Conservation (phyloP, 2,797 vertebrate species). For the Artibeus lituratus region DNA sequence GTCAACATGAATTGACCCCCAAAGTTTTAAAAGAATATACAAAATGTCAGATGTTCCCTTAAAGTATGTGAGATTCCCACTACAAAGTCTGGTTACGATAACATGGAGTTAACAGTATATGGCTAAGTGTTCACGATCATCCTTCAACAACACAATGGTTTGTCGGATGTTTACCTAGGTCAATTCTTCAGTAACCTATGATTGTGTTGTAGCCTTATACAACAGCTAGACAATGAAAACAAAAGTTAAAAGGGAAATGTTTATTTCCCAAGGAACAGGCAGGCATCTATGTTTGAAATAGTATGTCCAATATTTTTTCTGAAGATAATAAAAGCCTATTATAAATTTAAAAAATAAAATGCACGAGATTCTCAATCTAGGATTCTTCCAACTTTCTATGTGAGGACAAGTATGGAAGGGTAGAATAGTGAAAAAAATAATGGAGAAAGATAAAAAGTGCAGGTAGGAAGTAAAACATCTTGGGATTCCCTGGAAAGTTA, state of each 20-base stretch:
- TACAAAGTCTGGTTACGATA: background rate
- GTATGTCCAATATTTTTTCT: background rate
- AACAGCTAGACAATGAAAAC: background rate
- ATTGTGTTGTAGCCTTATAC: background rate
- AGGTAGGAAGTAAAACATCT: background rate
- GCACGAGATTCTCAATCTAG: background rate
- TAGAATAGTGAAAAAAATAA: background rate
- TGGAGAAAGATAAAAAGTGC: background rate
- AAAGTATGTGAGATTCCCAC: background rate
- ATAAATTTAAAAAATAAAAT: background rate
- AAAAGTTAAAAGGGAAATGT: background rate
- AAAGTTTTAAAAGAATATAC: background rate
- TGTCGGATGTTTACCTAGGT: background rate
- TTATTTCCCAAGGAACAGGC: background rate
- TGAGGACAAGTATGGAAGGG: background rate
- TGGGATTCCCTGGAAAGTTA: background rate
- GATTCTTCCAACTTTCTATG: background rate
- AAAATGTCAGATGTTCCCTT: background rate
- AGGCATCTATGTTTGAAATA: background rate
- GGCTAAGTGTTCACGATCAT: background rate
- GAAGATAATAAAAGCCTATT: background rate
- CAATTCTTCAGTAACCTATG: background rate
- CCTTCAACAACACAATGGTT: background rate
- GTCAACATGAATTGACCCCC: background rate
- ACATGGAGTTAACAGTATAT: background rate